Evolutionary conservation across 2,888 invertebrate genomes (phyloP).

Genomic region (Lasioglossum lativentre): DNA sequence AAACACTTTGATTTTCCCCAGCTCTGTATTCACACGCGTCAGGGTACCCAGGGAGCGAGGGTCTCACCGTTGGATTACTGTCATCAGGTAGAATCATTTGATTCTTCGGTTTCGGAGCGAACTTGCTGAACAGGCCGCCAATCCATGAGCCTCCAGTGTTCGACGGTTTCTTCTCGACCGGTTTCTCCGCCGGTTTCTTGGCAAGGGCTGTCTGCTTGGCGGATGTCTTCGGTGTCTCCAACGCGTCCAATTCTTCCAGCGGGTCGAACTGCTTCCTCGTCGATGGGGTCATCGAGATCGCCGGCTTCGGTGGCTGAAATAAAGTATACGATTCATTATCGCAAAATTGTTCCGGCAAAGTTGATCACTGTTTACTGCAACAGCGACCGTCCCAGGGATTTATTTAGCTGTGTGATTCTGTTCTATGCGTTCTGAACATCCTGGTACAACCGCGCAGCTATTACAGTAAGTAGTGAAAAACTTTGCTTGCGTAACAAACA

Average conservation of each 20-base stretch:
- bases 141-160: slow-evolving; percentile 88
- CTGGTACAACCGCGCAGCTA: slow-evolving; percentile 33
- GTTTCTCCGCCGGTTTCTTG: slow-evolving; percentile 76
- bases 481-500: slow-evolving; percentile 68
- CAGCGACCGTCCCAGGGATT: slow-evolving; percentile 9
- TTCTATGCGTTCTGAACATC: background rate
- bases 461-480: slow-evolving; percentile 78
- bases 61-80: slow-evolving; percentile 94
- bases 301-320: slow-evolving; percentile 79
- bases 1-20: background rate
- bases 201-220: slow-evolving; percentile 62
- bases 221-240: slow-evolving; percentile 74
- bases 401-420: background rate
- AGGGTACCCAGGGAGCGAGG: background rate
- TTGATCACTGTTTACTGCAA: slow-evolving; percentile 71
- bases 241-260: slow-evolving; percentile 82
- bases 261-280: slow-evolving; percentile 82
- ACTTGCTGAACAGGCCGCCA: slow-evolving; percentile 94
- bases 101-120: slow-evolving; percentile 93
- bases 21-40: background rate
- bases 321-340: slow-evolving; percentile 74
- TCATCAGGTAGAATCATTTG: slow-evolving; percentile 98
- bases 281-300: slow-evolving; percentile 81
- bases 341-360: slow-evolving; percentile 79
- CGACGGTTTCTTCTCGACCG: slow-evolving; percentile 80